A percentile compares a stretch with the other conserved stretches of the same genome.
Conservation (phyloP, 2,797 vertebrate genomes). For the Acipenser oxyrinchus region DNA sequence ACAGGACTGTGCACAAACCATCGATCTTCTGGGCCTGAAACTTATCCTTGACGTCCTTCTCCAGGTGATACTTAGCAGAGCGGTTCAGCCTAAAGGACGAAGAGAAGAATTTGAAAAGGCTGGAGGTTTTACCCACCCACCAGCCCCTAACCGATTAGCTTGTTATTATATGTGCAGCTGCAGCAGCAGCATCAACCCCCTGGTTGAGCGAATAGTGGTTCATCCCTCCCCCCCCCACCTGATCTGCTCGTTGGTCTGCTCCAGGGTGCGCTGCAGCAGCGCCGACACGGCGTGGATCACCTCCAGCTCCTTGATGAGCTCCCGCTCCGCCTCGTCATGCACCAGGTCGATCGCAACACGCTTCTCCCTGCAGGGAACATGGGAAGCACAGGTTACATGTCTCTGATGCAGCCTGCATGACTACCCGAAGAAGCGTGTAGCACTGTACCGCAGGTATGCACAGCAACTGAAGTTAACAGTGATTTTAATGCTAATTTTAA, state of each 20-base stretch:
- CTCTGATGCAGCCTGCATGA: no score
- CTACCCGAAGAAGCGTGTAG: no score
- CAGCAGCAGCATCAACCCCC: constrained; percentile 27
- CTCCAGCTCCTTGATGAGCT: constrained; percentile 74
- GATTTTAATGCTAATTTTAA: not conserved
- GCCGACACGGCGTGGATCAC: constrained; percentile 52
- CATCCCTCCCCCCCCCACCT: constrained; percentile 46
- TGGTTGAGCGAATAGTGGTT: no score
- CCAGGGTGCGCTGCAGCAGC: constrained; percentile 62
- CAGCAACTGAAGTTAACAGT: not conserved
- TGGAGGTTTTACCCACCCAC: not conserved
- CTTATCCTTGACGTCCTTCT: constrained; percentile 81
- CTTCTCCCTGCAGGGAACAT: constrained; percentile 53
- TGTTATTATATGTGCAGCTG: constrained; percentile 66
- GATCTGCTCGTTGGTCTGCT: constrained; percentile 78
- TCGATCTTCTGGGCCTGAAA: constrained; percentile 71
- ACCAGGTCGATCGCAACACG: constrained; percentile 64
- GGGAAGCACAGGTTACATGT: not conserved
- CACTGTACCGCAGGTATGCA: not conserved
- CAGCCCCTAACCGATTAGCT: constrained; percentile 73
- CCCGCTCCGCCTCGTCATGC: constrained; percentile 66
- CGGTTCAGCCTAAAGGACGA: constrained; percentile 65
- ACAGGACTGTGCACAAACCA: constrained; percentile 66
- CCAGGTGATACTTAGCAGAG: constrained; percentile 72
- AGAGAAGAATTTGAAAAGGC: not conserved